phyloP scores from a whole-genome alignment of 2,113 vertebrate genomes.

The Clinocottus analis region DNA sequence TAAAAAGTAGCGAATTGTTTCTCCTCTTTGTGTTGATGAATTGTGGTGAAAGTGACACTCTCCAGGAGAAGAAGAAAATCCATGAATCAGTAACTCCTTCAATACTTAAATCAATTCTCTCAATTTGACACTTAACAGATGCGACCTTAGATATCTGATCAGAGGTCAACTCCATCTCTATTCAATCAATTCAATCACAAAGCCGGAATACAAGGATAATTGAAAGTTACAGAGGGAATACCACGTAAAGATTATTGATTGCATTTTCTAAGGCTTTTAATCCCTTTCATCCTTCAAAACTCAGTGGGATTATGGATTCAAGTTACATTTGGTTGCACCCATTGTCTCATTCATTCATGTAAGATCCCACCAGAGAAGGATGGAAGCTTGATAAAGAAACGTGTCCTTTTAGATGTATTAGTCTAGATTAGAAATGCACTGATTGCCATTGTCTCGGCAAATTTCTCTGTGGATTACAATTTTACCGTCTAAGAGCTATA shows the following conservation, averaged over 20 bases:
- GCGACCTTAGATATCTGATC: constrained; percentile 48
- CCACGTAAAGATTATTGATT: constrained; percentile 29
- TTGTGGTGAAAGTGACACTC: constrained; percentile 41
- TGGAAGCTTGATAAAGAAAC: not conserved
- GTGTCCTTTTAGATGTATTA: not conserved
- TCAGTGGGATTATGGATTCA: not conserved
- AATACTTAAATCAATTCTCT: constrained; percentile 65
- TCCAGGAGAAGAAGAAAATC: constrained; percentile 37
- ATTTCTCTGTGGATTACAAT: no score
- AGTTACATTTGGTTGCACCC: constrained; percentile 14
- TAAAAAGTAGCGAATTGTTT: constrained; percentile 1
- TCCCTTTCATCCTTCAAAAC: constrained; percentile 18
- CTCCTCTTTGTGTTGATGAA: constrained; percentile 13
- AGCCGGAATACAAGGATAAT: constrained; percentile 36
- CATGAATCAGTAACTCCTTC: constrained; percentile 60
- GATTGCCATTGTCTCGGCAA: no score
- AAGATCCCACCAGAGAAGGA: not conserved
- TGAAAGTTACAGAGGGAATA: constrained; percentile 24
- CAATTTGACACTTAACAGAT: constrained; percentile 59
- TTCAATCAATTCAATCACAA: constrained; percentile 52
- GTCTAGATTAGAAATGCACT: not conserved
- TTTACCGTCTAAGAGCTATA: not conserved
- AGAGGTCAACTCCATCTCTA: constrained; percentile 65
- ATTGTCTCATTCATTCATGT: not conserved
- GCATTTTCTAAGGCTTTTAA: constrained; percentile 1